These are phyloP conservation scores for Ellobium chinense DNA, from an alignment of 2,888 invertebrate species.

Conservation along the genomic window DNA sequence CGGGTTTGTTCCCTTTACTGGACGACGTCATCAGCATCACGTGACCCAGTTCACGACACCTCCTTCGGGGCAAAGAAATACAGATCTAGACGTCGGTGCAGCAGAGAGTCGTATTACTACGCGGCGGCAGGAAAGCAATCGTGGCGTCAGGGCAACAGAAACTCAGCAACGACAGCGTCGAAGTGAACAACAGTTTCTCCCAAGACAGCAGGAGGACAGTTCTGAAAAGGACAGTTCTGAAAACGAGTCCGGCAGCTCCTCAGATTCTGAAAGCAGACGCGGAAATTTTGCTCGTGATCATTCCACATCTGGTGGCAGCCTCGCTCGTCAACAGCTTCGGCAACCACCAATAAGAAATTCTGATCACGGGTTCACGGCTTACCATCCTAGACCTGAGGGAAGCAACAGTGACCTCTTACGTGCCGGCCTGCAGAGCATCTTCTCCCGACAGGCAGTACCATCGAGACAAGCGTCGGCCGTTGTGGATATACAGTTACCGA, in stretches of 20 bases:
- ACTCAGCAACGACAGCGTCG: background rate
- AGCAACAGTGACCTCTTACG: background rate
- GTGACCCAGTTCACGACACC: background rate
- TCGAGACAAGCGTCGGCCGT: background rate
- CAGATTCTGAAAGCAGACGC: background rate
- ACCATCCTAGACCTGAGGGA: no score
- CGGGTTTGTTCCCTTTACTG: constrained; percentile 33
- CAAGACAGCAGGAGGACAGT: background rate
- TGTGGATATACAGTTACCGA: background rate
- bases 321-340: background rate
- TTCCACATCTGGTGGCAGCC: background rate
- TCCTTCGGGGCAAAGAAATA: background rate
- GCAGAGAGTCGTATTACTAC: background rate
- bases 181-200: no score
- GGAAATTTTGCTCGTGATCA: background rate
- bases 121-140: background rate
- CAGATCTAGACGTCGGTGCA: background rate
- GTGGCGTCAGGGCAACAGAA: background rate
- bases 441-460: background rate
- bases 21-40: background rate
- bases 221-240: background rate
- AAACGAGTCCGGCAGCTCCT: background rate
- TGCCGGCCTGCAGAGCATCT: background rate
- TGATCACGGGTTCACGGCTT: background rate
- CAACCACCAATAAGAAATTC: background rate